Percentiles rank a stretch among this genome's conserved stretches.
Evolutionary conservation across 1,140 invertebrate species (phyloP).

Genomic region (Drosophila sp.): DNA sequence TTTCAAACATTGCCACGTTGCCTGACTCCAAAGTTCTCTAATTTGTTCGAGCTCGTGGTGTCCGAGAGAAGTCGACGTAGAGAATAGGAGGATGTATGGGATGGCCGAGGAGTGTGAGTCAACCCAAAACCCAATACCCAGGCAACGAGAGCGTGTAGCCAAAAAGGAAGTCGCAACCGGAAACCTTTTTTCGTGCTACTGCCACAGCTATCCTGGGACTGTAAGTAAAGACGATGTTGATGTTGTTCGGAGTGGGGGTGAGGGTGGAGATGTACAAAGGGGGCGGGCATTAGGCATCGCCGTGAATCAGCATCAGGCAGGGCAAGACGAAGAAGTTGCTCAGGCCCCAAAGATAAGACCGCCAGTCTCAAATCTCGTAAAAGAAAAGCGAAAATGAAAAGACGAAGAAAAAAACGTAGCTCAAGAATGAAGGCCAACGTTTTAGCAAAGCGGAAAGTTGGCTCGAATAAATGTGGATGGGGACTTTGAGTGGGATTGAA

Average conservation of each 20-base stretch:
- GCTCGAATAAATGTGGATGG: slow-evolving; percentile 30
- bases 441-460: slow-evolving; percentile 71
- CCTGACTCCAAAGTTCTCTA: slow-evolving; percentile 66
- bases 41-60: slow-evolving; percentile 76
- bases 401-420: slow-evolving; percentile 39
- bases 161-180: slow-evolving; percentile 77
- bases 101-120: background rate
- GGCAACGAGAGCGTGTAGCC: slow-evolving; percentile 33
- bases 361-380: slow-evolving; percentile 59
- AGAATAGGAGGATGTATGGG: background rate
- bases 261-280: slow-evolving; percentile 6
- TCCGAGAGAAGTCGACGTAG: slow-evolving; percentile 48
- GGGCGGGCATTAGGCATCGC: slow-evolving; percentile 38
- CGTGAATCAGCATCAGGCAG: slow-evolving; percentile 54
- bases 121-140: slow-evolving; percentile 10
- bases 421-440: slow-evolving; percentile 67
- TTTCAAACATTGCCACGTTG: slow-evolving; percentile 50
- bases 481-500: slow-evolving; percentile 48
- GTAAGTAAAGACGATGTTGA: slow-evolving; percentile 51
- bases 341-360: slow-evolving; percentile 48
- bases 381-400: slow-evolving; percentile 13
- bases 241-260: background rate
- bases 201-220: slow-evolving; percentile 49
- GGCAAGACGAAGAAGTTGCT: slow-evolving; percentile 42
- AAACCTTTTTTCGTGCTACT: slow-evolving; percentile 64